A percentile compares a stretch with the other conserved stretches of the same genome.
These are phyloP conservation scores for Sebastes taczanowskii DNA, from an alignment of 2,797 vertebrate genomes.

Conservation along the genomic window DNA sequence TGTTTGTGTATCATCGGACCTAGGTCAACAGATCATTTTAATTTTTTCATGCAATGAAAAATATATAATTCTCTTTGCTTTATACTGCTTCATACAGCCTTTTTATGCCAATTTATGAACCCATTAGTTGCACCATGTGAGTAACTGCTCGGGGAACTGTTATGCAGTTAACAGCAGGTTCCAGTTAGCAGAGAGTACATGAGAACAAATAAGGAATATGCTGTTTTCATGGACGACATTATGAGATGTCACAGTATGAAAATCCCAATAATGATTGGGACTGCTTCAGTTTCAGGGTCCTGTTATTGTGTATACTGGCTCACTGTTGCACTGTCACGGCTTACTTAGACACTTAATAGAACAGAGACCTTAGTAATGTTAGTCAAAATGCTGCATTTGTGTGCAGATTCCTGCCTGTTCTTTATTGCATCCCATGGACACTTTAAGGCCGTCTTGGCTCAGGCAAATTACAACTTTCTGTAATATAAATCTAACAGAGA, in stretches of 20 bases:
- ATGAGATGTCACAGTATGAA: no score
- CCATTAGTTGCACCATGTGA: neutral
- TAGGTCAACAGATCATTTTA: neutral
- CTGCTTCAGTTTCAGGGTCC: neutral
- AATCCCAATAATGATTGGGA: no score
- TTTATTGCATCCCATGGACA: neutral
- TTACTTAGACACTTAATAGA: neutral
- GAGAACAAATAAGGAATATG: no score
- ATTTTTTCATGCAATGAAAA: constrained; percentile 21
- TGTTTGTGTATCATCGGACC: no score
- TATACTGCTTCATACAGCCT: neutral
- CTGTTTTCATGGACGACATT: neutral
- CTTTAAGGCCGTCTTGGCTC: neutral
- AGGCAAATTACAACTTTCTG: neutral
- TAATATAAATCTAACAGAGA: neutral
- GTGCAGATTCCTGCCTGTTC: neutral
- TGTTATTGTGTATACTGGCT: neutral
- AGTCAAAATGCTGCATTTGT: neutral
- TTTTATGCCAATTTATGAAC: neutral
- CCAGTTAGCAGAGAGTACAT: no score
- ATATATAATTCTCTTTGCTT: neutral
- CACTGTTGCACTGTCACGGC: neutral
- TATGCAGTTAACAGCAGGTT: no score
- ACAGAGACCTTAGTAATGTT: no score
- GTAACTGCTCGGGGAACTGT: neutral